Evolutionary conservation across 2,797 vertebrate genomes (phyloP), one percentile per base, ranked within the genome.

Genomic region (Neopelma chrysocephalum): DNA sequence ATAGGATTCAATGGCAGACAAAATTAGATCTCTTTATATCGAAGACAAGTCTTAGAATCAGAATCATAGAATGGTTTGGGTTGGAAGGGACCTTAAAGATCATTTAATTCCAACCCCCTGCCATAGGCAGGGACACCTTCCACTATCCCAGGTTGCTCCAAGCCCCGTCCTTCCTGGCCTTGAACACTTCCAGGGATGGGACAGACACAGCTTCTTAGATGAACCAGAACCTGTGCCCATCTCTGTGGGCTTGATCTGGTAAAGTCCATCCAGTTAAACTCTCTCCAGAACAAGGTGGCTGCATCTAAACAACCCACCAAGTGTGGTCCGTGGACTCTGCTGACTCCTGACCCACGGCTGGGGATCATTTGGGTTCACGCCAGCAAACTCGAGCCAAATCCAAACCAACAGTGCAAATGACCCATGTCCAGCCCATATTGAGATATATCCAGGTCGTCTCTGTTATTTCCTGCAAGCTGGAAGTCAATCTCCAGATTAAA

Each of bases 121-220:
- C 14, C 57, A 34, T 22, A 23, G 9, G 12, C 20, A 34, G 65
- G 29, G 12, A 20, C 29, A 31, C 17, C 29, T 31, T 53, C 29
- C 29, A 53, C 38, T 27, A 0, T 0, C 0, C 9, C 45, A 65
- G 7, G 15, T 0, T 34, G n/a, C 21, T 71, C 73, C n/a, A 58
- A 40, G 25, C 10, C 10, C 25, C 0, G 0, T 53, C 26, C 31
- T 32, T 0, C 25, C 1, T 5, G 18, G 0, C 22, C 26, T 53
- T 42, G 31, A 22, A 12, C 12, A 32, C 9, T 65, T 40, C 38
- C 58, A 84, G 38, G 29, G 15, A 47, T 58, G 20, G 43, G 2
- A 12, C 11, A 58, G 20, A 29, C 38, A 22, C 11, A 53, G 7
- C 14, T 51, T 57, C 43, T 47, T 25, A 8, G 7, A 18, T 6